Conservation (phyloP, 2,113 vertebrate genomes). For the Cervus canadensis region DNA sequence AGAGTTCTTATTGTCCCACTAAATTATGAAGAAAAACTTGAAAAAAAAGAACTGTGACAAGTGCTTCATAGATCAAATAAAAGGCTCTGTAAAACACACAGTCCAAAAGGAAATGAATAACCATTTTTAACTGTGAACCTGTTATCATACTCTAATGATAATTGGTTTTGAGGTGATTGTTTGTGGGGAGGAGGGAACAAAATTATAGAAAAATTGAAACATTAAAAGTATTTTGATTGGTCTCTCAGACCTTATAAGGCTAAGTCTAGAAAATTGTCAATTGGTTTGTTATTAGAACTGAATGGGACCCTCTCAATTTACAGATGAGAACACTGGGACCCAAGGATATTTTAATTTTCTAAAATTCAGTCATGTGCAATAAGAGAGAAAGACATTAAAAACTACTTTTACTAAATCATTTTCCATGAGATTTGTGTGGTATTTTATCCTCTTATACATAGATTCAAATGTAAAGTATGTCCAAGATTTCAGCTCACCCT, state of each 20-base stretch:
- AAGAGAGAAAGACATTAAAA: neutral
- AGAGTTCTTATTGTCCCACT: neutral
- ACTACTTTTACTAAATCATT: neutral
- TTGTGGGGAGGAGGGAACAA: neutral
- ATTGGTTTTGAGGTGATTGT: neutral
- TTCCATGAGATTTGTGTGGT: neutral
- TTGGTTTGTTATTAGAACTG: neutral
- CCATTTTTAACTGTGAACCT: neutral
- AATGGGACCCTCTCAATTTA: neutral
- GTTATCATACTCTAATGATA: neutral
- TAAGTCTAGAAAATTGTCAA: neutral
- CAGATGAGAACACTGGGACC: neutral
- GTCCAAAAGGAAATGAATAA: neutral
- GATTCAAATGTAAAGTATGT: neutral
- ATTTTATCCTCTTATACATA: neutral
- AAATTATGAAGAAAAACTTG: neutral
- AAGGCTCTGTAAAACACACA: neutral
- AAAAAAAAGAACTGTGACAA: neutral
- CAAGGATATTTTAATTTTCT: neutral
- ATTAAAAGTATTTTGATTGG: neutral
- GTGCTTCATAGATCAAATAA: neutral
- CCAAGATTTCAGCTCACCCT: neutral
- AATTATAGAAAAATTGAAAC: neutral
- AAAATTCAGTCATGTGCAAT: neutral
- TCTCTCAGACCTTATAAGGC: neutral